Base-by-base conservation (phyloP, 2,888 invertebrate genomes). In the Marasmarcha lunaedactyla region DNA sequence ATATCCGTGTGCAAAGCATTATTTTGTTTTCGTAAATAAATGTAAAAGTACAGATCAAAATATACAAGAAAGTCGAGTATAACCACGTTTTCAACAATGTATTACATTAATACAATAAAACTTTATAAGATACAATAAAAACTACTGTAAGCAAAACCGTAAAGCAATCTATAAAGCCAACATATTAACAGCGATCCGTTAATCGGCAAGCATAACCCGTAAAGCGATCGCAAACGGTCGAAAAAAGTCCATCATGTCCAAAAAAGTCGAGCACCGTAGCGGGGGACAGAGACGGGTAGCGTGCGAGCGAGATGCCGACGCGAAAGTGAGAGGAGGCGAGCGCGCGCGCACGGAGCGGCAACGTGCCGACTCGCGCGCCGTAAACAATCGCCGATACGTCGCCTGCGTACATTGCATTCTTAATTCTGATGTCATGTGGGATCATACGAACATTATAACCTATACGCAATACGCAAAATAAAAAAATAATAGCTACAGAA, bases 211-310 rank as follows among this genome's bases (percentile, higher is more conserved):
- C 56, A 59, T 67, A 52, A 52, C 51, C 63, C 67, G 69, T 70
- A 70, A 63, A 69, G 54, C 61, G 61, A 63, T 65, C 59, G 66
- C 66, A 71, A 65, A 65, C 65, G 62, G 72, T 9, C n/a, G 71
- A 71, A 77, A 72, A 76, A 79, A 72, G 65, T 70, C 71, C 74
- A 30, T n/a, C n/a, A 72, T 57, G 60, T 64, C 71, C 77, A 76
- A 83, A 81, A 81, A 83, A 78, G 69, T 74, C 70, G 72, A 73
- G 71, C 76, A 83, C 81, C 81, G 69, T 72, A 79, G 78, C 78
- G 81, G 79, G 79, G 61, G 50, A 77, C 76, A 58, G 54, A 52
- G 40, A 27, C 44, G 56, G 62, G 20, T 51, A 35, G 45, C 42
- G 63, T 49, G 52, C 43, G 59, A 60, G 53, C 43, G 63, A 50